Conservation (phyloP, 2,113 vertebrate genomes). For the Larimichthys polyactis region DNA sequence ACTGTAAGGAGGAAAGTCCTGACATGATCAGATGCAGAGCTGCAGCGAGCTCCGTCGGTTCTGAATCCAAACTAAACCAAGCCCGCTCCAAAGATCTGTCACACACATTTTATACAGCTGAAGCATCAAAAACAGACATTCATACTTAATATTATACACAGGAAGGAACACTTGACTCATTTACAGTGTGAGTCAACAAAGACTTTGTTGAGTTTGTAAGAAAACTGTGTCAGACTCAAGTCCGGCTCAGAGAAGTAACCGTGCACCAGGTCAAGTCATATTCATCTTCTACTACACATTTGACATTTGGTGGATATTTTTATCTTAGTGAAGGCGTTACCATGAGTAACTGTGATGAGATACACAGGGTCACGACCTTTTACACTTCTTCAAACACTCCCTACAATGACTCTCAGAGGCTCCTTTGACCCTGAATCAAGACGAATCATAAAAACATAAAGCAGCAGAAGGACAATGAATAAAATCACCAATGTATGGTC, state of each 20-base stretch:
- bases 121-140: neutral
- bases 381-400: neutral
- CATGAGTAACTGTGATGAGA: neutral
- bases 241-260: neutral
- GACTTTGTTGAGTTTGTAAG: no score
- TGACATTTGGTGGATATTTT: neutral
- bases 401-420: neutral
- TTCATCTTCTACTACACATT: neutral
- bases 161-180: no score
- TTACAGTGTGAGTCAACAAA: neutral
- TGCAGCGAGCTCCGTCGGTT: constrained; percentile 4
- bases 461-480: no score
- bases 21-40: constrained; percentile 8
- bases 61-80: neutral
- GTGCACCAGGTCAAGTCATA: neutral
- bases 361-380: neutral
- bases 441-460: no score
- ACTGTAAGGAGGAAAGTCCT: constrained; percentile 40
- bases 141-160: no score
- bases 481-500: no score
- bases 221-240: neutral
- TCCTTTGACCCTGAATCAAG: no score
- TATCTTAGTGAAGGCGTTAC: neutral
- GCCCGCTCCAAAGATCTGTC: neutral
- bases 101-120: neutral